Conservation (phyloP, 1,140 invertebrate genomes). For the Bombus sibiricus region DNA sequence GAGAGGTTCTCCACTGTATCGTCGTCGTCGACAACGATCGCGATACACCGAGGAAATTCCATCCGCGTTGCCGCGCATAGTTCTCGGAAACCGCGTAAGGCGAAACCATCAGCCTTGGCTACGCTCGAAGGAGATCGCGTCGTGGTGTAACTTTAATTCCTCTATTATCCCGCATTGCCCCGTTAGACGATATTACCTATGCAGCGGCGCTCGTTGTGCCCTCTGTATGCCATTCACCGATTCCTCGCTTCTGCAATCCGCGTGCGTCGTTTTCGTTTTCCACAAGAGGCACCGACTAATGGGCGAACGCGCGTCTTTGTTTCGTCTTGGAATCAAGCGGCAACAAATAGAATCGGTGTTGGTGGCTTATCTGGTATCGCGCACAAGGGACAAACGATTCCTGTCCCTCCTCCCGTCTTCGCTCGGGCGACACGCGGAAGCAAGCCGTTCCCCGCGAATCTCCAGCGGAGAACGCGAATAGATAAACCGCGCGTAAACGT, state of each 20-base stretch:
- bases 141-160: constrained; percentile 76
- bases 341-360: constrained; percentile 26
- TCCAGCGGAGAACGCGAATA: not conserved
- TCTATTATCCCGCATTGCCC: constrained; percentile 80
- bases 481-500: constrained; percentile 45
- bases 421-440: not conserved
- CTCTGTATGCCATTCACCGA: not conserved
- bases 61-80: constrained; percentile 27
- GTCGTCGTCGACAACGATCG: not conserved
- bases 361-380: constrained; percentile 39
- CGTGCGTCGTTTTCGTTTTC: not conserved
- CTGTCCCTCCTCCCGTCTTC: too few relatives aligned
- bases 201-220: constrained; percentile 45
- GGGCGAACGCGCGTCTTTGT: constrained; percentile 24
- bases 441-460: not conserved
- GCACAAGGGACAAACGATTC: not conserved
- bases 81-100: constrained; percentile 9
- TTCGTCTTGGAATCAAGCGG: constrained; percentile 8
- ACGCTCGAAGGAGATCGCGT: constrained; percentile 75
- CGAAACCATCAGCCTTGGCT: constrained; percentile 18
- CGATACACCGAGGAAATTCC: constrained; percentile 31
- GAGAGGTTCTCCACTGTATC: not conserved
- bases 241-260: not conserved
- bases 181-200: constrained; percentile 77
- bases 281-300: constrained; percentile 14